Percentiles rank a stretch among this genome's conserved stretches.
Conservation (phyloP, 2,113 vertebrate genomes). For the Marmota flaviventris region DNA sequence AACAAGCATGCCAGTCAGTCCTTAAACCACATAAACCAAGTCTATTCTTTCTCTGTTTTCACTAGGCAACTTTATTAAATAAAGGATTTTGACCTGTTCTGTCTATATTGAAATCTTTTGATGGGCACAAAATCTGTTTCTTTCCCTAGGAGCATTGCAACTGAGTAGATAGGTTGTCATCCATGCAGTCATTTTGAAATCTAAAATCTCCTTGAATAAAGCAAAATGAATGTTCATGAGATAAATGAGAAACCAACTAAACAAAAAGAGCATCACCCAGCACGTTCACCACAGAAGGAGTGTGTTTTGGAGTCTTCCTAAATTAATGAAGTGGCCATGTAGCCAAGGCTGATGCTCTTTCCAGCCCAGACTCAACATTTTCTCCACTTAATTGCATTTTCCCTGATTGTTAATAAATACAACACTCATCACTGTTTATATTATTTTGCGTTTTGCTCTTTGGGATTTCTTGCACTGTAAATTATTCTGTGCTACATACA, state of each 20-base stretch:
- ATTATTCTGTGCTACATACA: not conserved
- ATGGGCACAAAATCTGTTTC: not conserved
- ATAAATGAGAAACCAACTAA: not conserved
- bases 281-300: not conserved
- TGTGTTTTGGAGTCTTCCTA: not conserved
- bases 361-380: not conserved
- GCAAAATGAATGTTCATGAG: not conserved
- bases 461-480: not conserved
- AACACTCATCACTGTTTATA: not conserved
- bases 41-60: not conserved
- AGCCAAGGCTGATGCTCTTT: not conserved
- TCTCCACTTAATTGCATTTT: not conserved
- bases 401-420: not conserved
- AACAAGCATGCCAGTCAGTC: not conserved
- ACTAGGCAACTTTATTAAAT: not conserved
- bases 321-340: not conserved
- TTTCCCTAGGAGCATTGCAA: not conserved
- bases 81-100: not conserved
- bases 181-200: not conserved
- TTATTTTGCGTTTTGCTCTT: not conserved
- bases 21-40: not conserved
- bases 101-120: not conserved
- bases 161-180: not conserved
- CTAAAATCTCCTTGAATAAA: not conserved
- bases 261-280: not conserved